Conservation (phyloP, 2,113 vertebrate genomes). For the Nanger granti region DNA sequence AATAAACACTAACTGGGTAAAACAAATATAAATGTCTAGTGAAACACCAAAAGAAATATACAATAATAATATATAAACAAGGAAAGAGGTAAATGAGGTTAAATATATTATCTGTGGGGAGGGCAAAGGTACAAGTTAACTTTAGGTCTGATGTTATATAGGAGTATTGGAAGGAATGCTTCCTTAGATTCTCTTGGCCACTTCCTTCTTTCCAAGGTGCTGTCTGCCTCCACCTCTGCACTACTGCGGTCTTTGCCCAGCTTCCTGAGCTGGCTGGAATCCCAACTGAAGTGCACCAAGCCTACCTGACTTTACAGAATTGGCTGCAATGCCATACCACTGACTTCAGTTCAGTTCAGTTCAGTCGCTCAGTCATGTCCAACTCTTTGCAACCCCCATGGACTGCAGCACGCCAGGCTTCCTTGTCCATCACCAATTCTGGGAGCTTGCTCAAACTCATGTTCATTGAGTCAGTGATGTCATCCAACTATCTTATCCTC, state of each 20-base stretch:
- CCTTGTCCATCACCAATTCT: neutral
- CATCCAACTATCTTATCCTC: neutral
- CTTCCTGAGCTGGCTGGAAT: neutral
- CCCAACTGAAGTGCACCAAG: neutral
- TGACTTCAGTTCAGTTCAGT: neutral
- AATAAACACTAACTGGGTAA: neutral
- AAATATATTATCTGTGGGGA: too few relatives aligned
- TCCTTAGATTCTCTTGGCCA: neutral
- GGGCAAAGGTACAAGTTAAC: neutral
- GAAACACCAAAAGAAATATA: neutral
- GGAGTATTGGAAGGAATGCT: neutral
- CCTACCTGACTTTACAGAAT: neutral
- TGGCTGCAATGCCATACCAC: neutral
- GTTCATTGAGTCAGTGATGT: neutral
- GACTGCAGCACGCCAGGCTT: neutral
- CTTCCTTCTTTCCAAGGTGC: neutral
- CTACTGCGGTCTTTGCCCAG: neutral
- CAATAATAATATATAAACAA: neutral
- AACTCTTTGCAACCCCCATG: neutral
- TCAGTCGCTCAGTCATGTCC: neutral
- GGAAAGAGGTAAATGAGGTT: neutral
- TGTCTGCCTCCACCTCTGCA: neutral
- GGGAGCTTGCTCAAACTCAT: neutral
- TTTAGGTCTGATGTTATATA: neutral
- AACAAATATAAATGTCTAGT: neutral